These are phyloP conservation scores for Geopemphigus sp. DNA, from an alignment of 1,140 invertebrate species.

Conservation along the genomic window DNA sequence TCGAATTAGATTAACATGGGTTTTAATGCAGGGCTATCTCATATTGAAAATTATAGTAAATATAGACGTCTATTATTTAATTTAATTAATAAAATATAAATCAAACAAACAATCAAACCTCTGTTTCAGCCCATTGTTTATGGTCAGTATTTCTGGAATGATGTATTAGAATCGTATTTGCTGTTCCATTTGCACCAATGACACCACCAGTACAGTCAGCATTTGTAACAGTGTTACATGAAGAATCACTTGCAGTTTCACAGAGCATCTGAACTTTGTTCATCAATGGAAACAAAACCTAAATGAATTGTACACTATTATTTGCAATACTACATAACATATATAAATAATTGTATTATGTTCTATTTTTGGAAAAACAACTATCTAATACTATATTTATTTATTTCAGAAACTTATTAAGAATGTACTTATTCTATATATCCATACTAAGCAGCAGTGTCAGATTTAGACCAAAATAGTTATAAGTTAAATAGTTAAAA, in stretches of 20 bases:
- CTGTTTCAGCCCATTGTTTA: slow-evolving; percentile 99
- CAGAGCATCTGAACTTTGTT: slow-evolving; percentile 89
- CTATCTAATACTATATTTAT: too few species aligned
- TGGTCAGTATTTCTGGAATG: slow-evolving; percentile 98
- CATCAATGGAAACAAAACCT: slow-evolving; percentile 91
- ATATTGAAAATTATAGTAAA: too few species aligned
- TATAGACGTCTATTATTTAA: too few species aligned
- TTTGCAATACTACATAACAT: neutral
- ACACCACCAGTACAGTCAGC: neutral
- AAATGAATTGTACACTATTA: neutral
- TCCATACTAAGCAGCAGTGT: too few species aligned
- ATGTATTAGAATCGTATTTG: slow-evolving; percentile 89
- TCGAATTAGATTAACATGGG: too few species aligned
- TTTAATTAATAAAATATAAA: too few species aligned
- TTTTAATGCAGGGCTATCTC: too few species aligned
- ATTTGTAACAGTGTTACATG: neutral
- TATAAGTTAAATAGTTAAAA: too few species aligned
- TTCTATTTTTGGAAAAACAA: too few species aligned
- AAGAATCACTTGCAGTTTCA: slow-evolving; percentile 88
- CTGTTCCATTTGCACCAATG: slow-evolving; percentile 69
- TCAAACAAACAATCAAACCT: slow-evolving; percentile 61
- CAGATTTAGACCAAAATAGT: too few species aligned
- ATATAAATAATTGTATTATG: neutral
- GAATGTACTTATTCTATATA: too few species aligned
- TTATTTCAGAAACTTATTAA: too few species aligned